These are phyloP conservation scores for Hirtodrosophila alboralis DNA, from an alignment of 2,888 invertebrate genomes.

Conservation along the genomic window DNA sequence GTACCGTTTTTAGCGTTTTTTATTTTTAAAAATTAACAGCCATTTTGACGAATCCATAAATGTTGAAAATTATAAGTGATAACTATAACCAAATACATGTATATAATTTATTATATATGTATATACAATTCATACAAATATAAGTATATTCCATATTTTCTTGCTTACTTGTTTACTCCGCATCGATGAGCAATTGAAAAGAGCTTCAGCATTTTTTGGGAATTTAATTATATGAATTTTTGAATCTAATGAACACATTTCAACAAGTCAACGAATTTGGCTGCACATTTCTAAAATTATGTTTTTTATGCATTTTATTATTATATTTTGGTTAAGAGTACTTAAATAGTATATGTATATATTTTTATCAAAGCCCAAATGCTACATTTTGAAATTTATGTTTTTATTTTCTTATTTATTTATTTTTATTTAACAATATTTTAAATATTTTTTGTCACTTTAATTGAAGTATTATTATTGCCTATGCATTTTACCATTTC, in stretches of 20 bases:
- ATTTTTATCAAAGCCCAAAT: slow-evolving; percentile 51
- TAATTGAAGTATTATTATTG: slow-evolving; percentile 56
- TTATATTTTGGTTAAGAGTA: slow-evolving; percentile 22
- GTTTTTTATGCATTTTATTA: slow-evolving; percentile 10
- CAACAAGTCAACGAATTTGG: slow-evolving; percentile 57
- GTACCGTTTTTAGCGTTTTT: slow-evolving; percentile 86
- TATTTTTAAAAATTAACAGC: slow-evolving; percentile 84
- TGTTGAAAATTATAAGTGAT: slow-evolving; percentile 68
- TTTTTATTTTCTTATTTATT: slow-evolving; percentile 5
- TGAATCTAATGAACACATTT: slow-evolving; percentile 50
- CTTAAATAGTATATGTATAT: slow-evolving; percentile 20
- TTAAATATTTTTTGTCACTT: slow-evolving; percentile 23
- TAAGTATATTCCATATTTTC: slow-evolving; percentile 27
- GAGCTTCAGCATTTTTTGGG: slow-evolving; percentile 15
- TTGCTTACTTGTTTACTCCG: slow-evolving; percentile 29
- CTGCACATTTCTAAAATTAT: slow-evolving; percentile 30
- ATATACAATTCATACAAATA: slow-evolving; percentile 32
- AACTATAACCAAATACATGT: slow-evolving; percentile 60
- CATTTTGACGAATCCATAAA: slow-evolving; percentile 83
- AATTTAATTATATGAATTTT: slow-evolving; percentile 12
- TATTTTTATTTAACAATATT: slow-evolving; percentile 29
- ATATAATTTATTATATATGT: slow-evolving; percentile 43
- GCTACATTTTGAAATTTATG: slow-evolving; percentile 32
- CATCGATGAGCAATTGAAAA: slow-evolving; percentile 17
- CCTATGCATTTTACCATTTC: slow-evolving; percentile 62